Conservation (phyloP, 2,797 vertebrate species). For the Galaxias olidus region DNA sequence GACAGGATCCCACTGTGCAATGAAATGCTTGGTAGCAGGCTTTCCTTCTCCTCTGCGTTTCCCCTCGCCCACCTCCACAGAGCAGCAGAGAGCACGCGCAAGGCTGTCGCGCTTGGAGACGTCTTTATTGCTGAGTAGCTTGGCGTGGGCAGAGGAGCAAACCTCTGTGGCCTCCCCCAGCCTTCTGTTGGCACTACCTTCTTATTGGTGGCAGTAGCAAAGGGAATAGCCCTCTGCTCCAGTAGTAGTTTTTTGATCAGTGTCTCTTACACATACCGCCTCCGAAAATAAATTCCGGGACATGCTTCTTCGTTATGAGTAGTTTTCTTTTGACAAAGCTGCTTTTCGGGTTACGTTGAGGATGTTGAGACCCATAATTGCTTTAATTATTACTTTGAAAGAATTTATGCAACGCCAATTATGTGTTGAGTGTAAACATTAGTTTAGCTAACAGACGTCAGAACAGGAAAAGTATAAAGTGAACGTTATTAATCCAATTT, state of each 20-base stretch:
- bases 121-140: conserved; percentile 41
- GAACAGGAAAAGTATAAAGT: no score
- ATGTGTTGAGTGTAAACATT: no score
- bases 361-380: no score
- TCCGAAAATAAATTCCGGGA: no score
- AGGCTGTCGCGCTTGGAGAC: conserved; percentile 25
- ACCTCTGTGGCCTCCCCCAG: conserved; percentile 25
- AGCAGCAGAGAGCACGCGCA: conserved; percentile 14
- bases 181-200: conserved; percentile 29
- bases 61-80: conserved; percentile 24
- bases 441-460: no score
- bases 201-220: conserved; percentile 25
- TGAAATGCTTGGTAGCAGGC: conserved; percentile 33
- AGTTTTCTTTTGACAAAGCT: no score
- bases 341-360: no score
- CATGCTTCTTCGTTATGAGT: no score
- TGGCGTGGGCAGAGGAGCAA: conserved; percentile 43
- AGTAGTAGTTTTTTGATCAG: neutral
- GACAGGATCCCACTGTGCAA: conserved; percentile 24
- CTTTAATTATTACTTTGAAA: no score
- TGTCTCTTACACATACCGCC: no score
- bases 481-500: neutral
- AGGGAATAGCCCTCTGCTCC: conserved; percentile 14
- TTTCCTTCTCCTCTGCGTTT: conserved; percentile 17
- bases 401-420: no score